phyloP scores from a whole-genome alignment of 2,113 vertebrate species.

The Synchiropus splendidus region DNA sequence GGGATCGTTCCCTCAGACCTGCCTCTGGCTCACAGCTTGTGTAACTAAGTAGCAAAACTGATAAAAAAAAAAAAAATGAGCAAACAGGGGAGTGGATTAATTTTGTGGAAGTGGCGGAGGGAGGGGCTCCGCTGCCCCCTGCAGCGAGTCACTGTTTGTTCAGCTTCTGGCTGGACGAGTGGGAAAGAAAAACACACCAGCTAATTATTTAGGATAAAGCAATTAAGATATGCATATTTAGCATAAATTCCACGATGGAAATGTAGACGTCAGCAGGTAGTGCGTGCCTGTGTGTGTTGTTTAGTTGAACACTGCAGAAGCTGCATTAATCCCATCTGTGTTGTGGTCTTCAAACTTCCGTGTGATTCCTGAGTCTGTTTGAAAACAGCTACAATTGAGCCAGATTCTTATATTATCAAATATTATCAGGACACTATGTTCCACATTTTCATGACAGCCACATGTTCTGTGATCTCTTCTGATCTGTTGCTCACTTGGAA shows the following conservation, averaged over 20 bases:
- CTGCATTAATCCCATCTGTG: constrained; percentile 44
- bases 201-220: constrained; percentile 56
- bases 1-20: not conserved
- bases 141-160: constrained; percentile 27
- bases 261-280: constrained; percentile 46
- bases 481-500: no score
- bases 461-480: no score
- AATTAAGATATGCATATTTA: constrained; percentile 57
- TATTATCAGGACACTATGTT: no score
- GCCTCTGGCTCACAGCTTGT: constrained; percentile 10
- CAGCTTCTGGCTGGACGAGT: constrained; percentile 18
- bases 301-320: constrained; percentile 28
- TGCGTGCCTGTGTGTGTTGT: constrained; percentile 22
- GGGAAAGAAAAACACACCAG: constrained; percentile 28
- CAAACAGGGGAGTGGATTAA: constrained; percentile 30
- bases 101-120: not conserved
- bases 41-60: constrained; percentile 38
- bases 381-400: no score
- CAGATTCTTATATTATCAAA: no score
- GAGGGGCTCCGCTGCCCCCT: constrained; percentile 14
- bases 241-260: constrained; percentile 53
- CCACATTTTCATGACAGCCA: no score
- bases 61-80: constrained; percentile 83
- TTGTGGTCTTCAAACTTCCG: constrained; percentile 10
- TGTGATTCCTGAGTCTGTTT: no score